These are phyloP conservation scores for Tolmerus cingulatus DNA, from an alignment of 2,888 invertebrate genomes.

Conservation along the genomic window DNA sequence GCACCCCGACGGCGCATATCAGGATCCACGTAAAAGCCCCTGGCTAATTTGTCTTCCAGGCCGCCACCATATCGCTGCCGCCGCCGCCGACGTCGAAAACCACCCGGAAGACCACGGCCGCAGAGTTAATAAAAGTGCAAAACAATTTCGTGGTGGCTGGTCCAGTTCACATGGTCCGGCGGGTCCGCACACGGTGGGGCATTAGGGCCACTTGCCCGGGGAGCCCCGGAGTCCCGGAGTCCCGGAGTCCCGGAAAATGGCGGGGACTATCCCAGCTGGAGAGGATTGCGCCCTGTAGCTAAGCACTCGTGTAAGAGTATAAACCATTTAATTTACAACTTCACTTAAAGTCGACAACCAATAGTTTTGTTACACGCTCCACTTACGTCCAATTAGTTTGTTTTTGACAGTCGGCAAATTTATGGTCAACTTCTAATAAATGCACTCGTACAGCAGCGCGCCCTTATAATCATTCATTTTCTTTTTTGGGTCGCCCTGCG, in stretches of 20 bases:
- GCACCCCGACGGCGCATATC: background rate
- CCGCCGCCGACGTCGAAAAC: background rate
- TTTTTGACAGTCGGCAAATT: slow-evolving; percentile 37
- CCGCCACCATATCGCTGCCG: background rate
- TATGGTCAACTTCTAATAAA: slow-evolving; percentile 41
- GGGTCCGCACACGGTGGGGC: background rate
- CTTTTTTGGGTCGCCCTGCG: background rate
- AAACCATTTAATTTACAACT: slow-evolving; percentile 41
- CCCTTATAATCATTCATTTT: slow-evolving; percentile 36
- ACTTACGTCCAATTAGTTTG: slow-evolving; percentile 40
- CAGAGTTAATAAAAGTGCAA: slow-evolving; percentile 38
- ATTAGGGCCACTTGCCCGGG: background rate
- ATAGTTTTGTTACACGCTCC: slow-evolving; percentile 41
- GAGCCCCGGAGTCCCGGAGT: no score
- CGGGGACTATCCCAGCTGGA: background rate
- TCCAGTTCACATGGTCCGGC: slow-evolving; percentile 6
- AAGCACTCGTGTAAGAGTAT: slow-evolving; percentile 34
- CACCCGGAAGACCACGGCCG: background rate
- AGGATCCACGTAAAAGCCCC: slow-evolving; percentile 1
- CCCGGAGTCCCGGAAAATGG: background rate
- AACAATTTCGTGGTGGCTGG: slow-evolving; percentile 28
- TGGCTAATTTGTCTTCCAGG: slow-evolving; percentile 18
- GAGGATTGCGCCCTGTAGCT: slow-evolving; percentile 20
- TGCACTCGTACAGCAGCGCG: slow-evolving; percentile 31
- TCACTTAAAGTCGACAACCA: slow-evolving; percentile 40